A percentile compares a stretch with the other conserved stretches of the same genome.
Evolutionary conservation across 2,888 invertebrate species (phyloP).

Genomic region (Pammene aurita): DNA sequence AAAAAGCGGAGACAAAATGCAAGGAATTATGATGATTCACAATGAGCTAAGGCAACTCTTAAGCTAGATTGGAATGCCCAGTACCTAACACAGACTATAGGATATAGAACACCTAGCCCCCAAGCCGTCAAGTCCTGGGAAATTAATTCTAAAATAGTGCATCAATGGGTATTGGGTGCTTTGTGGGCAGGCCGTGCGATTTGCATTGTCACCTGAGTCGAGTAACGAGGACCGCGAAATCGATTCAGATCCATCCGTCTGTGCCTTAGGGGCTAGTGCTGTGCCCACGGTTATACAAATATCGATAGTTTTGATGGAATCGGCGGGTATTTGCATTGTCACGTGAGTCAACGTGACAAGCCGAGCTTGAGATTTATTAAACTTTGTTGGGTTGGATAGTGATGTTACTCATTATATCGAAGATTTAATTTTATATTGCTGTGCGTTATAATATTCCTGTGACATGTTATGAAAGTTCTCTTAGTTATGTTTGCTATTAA

Average conservation of each 20-base stretch:
- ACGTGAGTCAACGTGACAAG: slow-evolving; percentile 1
- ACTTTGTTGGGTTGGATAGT: slow-evolving; percentile 6
- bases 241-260: slow-evolving; percentile 59
- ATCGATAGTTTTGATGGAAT: slow-evolving; percentile 17
- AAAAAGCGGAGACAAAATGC: too few species aligned
- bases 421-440: too few species aligned
- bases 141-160: slow-evolving; percentile 45
- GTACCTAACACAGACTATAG: not conserved
- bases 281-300: slow-evolving; percentile 3
- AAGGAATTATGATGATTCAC: too few species aligned
- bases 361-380: not conserved
- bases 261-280: slow-evolving; percentile 24
- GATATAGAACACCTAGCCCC: not conserved
- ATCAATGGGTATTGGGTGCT: slow-evolving; percentile 41
- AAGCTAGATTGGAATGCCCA: not conserved
- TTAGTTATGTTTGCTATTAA: too few species aligned
- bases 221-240: slow-evolving; percentile 49
- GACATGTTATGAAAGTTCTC: too few species aligned
- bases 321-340: slow-evolving; percentile 30
- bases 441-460: too few species aligned
- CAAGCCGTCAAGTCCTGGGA: slow-evolving; percentile 21
- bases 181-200: slow-evolving; percentile 50
- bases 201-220: slow-evolving; percentile 67
- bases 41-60: not conserved
- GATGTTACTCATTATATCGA: not conserved